These are phyloP conservation scores for Enteromius viviparus DNA, from an alignment of 2,797 vertebrate species.

Conservation along the genomic window DNA sequence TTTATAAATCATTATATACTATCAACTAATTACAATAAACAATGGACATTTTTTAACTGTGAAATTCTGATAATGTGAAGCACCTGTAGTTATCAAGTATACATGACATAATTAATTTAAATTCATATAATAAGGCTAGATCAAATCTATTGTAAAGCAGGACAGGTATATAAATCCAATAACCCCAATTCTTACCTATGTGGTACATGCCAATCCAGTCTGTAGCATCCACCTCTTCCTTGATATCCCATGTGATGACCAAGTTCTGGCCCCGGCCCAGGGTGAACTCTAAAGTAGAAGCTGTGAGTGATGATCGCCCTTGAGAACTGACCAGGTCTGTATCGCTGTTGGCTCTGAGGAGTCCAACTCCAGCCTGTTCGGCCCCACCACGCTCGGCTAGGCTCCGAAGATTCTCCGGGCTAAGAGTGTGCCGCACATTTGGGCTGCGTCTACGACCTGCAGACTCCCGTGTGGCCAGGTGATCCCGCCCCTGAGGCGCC, in stretches of 20 bases:
- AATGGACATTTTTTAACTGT: neutral
- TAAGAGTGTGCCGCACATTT: constrained; percentile 91
- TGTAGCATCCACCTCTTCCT: constrained; percentile 97
- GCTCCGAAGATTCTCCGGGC: constrained; percentile 94
- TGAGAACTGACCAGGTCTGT: constrained; percentile 95
- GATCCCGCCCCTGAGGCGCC: constrained; percentile 70
- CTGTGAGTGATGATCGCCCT: constrained; percentile 92
- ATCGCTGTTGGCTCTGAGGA: constrained; percentile 94
- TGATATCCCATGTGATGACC: constrained; percentile 98
- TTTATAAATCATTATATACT: neutral
- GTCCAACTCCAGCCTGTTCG: constrained; percentile 65
- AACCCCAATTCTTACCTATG: constrained; percentile 82
- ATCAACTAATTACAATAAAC: neutral
- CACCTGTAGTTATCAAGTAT: neutral
- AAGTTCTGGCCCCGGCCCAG: constrained; percentile 91
- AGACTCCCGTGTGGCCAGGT: constrained; percentile 77
- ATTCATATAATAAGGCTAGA: neutral
- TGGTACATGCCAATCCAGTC: constrained; percentile 99
- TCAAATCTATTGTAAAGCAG: neutral
- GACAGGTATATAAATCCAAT: neutral
- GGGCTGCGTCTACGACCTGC: constrained; percentile 87
- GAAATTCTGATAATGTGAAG: neutral
- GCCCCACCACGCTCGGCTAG: constrained; percentile 83
- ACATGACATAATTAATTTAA: neutral
- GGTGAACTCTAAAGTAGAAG: constrained; percentile 91